Base-by-base conservation (phyloP, 2,797 vertebrate species). In the Amphiprion clarkii region DNA sequence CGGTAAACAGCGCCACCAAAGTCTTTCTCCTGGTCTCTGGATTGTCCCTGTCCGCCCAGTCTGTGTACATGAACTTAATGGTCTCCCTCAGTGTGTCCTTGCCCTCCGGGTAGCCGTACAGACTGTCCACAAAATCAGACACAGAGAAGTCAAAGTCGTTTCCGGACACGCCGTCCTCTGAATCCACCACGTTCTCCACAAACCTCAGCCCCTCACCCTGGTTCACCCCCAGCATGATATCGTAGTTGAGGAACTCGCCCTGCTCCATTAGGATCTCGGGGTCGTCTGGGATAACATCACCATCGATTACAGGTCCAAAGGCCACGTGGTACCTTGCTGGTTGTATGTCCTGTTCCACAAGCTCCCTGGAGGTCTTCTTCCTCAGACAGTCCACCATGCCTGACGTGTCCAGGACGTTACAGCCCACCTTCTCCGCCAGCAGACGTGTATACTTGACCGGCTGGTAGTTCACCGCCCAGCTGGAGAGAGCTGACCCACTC, bases 11-110 rank as follows among this genome's bases (percentile, higher is more conserved):
- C 4, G 98, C 98, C 90, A 99, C 97, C 85, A 99, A 93, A 0
- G 98, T 99, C 90, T 99, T 99, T 23, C 98, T 95, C 5, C 98
- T 95, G 1, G 97, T 99, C 91, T 99, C 98, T 0, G 97, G 97
- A 88, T 99, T 99, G 92, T 99, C 98, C 57, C 97, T 95, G 88
- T 99, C 98, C 0, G 98, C 98, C 98, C 98, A 99, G 93, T 99
- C 98, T 0, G 98, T 99, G 92, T 99, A 99, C 98, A 99, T 99
- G 89, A 99, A 99, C 91, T 99, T 99, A 84, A 99, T 99, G 92
- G 98, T 99, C 86, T 99, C 98, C 65, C 98, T 94, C 71, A 99
- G 91, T 0, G 97, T 99, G 87, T 99, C 98, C 84, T 99, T 99
- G 61, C 98, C 98, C 92, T 99, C 98, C 0, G 98, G 98, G 89